Percentiles rank a stretch among this genome's conserved stretches.
These are phyloP conservation scores for Eristalinus aeneus DNA, from an alignment of 2,888 invertebrate species.

Conservation along the genomic window DNA sequence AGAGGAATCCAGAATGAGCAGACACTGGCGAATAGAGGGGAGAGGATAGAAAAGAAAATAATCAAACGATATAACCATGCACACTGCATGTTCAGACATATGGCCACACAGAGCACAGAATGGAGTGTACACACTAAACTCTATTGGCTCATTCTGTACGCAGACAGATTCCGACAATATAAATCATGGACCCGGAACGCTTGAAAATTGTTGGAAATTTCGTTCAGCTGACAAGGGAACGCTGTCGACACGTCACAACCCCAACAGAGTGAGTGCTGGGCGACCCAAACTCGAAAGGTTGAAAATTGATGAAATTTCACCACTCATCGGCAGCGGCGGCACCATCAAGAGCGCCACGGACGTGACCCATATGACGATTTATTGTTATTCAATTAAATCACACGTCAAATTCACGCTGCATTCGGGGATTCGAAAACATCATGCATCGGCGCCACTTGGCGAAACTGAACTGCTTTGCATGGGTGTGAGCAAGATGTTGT, in stretches of 20 bases:
- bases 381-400: slow-evolving; percentile 69
- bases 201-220: slow-evolving; percentile 64
- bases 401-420: slow-evolving; percentile 39
- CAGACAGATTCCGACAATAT: slow-evolving; percentile 20
- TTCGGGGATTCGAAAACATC: not conserved
- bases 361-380: slow-evolving; percentile 43
- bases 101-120: slow-evolving; percentile 23
- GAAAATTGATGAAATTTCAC: slow-evolving; percentile 58
- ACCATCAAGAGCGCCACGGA: not conserved
- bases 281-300: slow-evolving; percentile 60
- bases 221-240: slow-evolving; percentile 55
- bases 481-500: slow-evolving; percentile 25
- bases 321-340: not conserved
- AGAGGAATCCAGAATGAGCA: not conserved
- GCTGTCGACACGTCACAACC: slow-evolving; percentile 60
- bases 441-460: not conserved
- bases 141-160: not conserved
- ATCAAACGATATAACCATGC: slow-evolving; percentile 50
- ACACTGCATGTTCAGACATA: slow-evolving; percentile 55
- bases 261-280: slow-evolving; percentile 43
- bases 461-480: not conserved
- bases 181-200: slow-evolving; percentile 54
- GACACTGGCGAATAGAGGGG: not conserved
- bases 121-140: not conserved
- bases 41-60: slow-evolving; percentile 26